These are phyloP conservation scores for Falcunculus frontatus DNA, from an alignment of 2,113 vertebrate genomes.

Conservation along the genomic window DNA sequence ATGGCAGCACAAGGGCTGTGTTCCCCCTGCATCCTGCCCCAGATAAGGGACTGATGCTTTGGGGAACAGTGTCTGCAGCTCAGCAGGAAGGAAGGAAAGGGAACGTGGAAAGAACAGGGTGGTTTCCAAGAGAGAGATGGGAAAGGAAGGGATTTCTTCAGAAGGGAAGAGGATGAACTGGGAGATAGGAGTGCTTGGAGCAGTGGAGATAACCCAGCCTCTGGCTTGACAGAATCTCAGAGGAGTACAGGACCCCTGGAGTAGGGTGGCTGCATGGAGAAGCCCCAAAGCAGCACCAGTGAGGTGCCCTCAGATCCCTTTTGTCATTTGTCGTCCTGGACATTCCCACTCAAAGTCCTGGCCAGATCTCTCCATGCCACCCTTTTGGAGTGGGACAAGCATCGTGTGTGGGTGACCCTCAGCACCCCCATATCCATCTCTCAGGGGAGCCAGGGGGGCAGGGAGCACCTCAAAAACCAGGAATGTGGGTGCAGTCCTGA, in stretches of 20 bases:
- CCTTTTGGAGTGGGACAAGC: neutral
- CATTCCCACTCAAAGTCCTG: neutral
- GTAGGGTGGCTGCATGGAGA: neutral
- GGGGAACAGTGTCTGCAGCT: neutral
- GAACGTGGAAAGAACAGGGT: neutral
- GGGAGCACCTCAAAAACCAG: neutral
- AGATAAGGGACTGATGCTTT: neutral
- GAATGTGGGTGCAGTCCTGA: neutral
- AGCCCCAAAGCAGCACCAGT: neutral
- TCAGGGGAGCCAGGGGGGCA: neutral
- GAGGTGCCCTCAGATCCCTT: neutral
- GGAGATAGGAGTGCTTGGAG: neutral
- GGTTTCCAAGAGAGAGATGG: neutral
- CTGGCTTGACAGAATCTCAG: neutral
- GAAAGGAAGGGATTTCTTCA: conserved; percentile 1
- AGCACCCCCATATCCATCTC: neutral
- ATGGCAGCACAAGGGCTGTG: neutral
- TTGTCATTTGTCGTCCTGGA: neutral
- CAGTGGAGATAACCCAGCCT: neutral
- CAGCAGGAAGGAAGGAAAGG: neutral
- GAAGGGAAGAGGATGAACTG: neutral
- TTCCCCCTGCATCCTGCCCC: neutral
- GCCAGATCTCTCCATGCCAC: neutral
- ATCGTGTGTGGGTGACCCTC: rapidly evolving
- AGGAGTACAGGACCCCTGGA: neutral